phyloP scores from a whole-genome alignment of 2,888 invertebrate species.

The Liposcelis brunnea region DNA sequence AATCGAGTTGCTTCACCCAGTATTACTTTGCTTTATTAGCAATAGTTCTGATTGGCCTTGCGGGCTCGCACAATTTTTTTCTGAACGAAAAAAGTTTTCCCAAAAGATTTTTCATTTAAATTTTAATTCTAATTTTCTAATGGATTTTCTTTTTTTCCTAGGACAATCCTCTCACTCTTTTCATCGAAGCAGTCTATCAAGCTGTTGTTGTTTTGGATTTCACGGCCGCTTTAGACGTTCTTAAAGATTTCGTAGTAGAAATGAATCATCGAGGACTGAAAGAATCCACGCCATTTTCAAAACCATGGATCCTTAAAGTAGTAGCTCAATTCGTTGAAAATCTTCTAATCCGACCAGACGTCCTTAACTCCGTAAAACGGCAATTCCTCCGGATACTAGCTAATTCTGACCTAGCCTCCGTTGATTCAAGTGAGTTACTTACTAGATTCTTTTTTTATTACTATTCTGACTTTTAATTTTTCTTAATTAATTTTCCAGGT shows the following conservation, averaged over 20 bases:
- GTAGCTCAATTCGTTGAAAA: not conserved
- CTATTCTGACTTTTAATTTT: no score
- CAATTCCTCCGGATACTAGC: not conserved
- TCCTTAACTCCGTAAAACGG: not conserved
- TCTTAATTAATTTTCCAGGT: not conserved
- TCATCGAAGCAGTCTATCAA: slow-evolving; percentile 1
- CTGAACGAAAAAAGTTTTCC: no score
- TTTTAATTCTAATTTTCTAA: no score
- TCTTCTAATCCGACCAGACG: not conserved
- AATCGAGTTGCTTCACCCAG: no score
- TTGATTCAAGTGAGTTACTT: not conserved
- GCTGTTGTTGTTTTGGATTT: not conserved
- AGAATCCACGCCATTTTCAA: not conserved
- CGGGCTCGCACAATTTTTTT: no score
- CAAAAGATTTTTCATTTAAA: no score
- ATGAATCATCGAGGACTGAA: not conserved
- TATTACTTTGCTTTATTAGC: no score
- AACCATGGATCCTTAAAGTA: not conserved
- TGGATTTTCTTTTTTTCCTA: not conserved
- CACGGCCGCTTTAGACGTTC: not conserved
- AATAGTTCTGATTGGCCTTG: no score
- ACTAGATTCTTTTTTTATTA: not conserved
- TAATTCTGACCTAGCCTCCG: not conserved
- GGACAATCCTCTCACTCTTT: slow-evolving; percentile 3
- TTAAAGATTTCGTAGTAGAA: slow-evolving; percentile 4